A percentile compares a stretch with the other conserved stretches of the same genome.
phyloP scores from a whole-genome alignment of 2,113 vertebrate species.

The Trematocara zebra region DNA sequence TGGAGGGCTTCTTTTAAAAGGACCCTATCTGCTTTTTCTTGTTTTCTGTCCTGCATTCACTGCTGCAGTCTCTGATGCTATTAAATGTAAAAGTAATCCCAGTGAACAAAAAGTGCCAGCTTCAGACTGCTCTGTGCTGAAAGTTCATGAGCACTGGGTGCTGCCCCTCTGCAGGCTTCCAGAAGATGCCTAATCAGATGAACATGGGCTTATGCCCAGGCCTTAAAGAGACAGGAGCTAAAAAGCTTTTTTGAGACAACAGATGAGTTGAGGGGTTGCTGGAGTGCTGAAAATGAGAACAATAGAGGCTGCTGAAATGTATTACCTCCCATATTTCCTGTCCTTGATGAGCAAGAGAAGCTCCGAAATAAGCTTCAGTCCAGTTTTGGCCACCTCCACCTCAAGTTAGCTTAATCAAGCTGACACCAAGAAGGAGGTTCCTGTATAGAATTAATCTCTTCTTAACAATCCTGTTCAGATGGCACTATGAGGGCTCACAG shows the following conservation, averaged over 20 bases:
- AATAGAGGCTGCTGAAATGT: not conserved
- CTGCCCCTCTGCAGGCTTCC: not conserved
- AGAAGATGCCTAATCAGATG: not conserved
- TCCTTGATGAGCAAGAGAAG: not conserved
- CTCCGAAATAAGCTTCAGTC: not conserved
- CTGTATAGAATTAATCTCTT: not conserved
- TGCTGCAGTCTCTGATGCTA: not conserved
- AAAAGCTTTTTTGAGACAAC: not conserved
- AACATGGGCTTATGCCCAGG: fast-evolving
- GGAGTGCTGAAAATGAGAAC: not conserved
- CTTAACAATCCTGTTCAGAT: not conserved
- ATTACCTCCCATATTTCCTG: not conserved
- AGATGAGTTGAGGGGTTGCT: not conserved
- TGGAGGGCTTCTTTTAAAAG: not conserved
- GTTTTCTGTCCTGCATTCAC: not conserved
- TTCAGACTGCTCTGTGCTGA: not conserved
- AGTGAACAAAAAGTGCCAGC: not conserved
- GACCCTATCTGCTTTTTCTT: not conserved
- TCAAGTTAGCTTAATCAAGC: not conserved
- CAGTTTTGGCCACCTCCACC: not conserved
- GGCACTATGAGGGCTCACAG: not conserved
- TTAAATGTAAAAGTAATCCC: not conserved
- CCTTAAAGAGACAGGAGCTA: not conserved
- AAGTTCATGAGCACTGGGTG: not conserved
- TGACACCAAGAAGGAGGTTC: not conserved